Conservation (phyloP, 2,888 invertebrate genomes). For the Anaspis maculata region DNA sequence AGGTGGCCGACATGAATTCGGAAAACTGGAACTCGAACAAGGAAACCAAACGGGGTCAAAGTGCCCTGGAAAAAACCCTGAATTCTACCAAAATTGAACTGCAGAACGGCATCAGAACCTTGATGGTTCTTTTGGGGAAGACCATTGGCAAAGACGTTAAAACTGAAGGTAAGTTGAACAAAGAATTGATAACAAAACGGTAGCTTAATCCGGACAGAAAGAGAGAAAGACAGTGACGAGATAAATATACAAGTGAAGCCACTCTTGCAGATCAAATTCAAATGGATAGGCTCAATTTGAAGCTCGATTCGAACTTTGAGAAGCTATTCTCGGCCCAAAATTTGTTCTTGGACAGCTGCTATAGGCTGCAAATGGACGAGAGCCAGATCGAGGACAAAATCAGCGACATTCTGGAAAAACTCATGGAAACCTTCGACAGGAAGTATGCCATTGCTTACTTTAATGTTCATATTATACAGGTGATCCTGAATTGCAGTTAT, state of each 20-base stretch:
- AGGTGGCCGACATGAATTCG: conserved; percentile 57
- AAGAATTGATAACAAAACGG: too few species aligned
- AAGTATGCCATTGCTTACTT: conserved; percentile 42
- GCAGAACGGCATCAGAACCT: conserved; percentile 32
- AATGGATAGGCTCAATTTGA: conserved; percentile 28
- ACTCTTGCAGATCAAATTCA: conserved; percentile 19
- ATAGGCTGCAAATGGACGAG: conserved; percentile 56
- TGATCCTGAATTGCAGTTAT: too few species aligned
- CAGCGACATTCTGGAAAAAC: conserved; percentile 52
- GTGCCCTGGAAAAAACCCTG: conserved; percentile 34
- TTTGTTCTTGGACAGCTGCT: conserved; percentile 57
- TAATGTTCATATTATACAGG: too few species aligned
- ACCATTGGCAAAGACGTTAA: conserved; percentile 20
- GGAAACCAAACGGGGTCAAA: conserved; percentile 46
- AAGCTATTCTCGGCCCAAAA: conserved; percentile 54
- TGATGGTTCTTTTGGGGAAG: conserved; percentile 35
- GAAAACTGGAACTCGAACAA: too few species aligned
- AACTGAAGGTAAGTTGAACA: conserved; percentile 19
- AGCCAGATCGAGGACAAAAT: conserved; percentile 52
- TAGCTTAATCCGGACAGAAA: too few species aligned
- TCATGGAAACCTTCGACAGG: conserved; percentile 54
- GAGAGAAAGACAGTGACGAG: too few species aligned
- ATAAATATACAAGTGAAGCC: conserved; percentile 7
- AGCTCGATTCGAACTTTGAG: conserved; percentile 46
- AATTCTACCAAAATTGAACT: conserved; percentile 31